Base-by-base conservation (phyloP, 2,888 invertebrate genomes). In the Marasmarcha lunaedactyla region DNA sequence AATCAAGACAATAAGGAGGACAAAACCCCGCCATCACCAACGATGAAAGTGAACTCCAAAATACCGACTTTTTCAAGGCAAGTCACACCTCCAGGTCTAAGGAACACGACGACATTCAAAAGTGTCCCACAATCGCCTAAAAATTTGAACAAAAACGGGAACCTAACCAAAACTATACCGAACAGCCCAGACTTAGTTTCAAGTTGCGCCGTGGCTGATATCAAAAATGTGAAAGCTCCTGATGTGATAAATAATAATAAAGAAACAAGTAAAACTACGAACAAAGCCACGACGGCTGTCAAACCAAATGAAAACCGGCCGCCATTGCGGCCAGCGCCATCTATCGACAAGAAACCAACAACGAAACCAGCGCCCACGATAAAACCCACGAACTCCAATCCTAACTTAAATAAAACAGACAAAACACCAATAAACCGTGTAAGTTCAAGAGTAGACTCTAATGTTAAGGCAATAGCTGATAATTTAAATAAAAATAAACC, bases 171-270 rank as follows among this genome's bases (percentile, higher is more conserved):
- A 2, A 76, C 73, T 53, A 71, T 74, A 42, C 65, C 54, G 44
- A 90, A 90, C 53, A 90, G 90, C 60, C 91, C 91, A 0, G 91
- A 91, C 57, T 65, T 91, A 20, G 90, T 91, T 2, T 89, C 90
- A 0, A 90, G 90, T 54, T 91, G 91, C 57, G 87, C 87, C 1
- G 71, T 78, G n/a, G 68, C 70, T 0, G 81, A 84, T 15, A 59
- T 66, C 10, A 78, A 84, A 38, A 76, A 72, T 13, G 67, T 78
- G 0, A 89, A 89, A 63, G 86, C 89, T 0, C 88, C 88, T 0
- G 88, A 88, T 52, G 86, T 88, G n/a, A 72, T 88, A 14, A 87
- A 85, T 41, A 83, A 81, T 48, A 84, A 84, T 49, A 86, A 85
- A 54, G 53, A 71, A 37, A 54, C 65, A 1, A 63, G 58, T 37